A percentile compares a stretch with the other conserved stretches of the same genome.
Conservation (phyloP, 2,113 vertebrate species). For the Micromys minutus region DNA sequence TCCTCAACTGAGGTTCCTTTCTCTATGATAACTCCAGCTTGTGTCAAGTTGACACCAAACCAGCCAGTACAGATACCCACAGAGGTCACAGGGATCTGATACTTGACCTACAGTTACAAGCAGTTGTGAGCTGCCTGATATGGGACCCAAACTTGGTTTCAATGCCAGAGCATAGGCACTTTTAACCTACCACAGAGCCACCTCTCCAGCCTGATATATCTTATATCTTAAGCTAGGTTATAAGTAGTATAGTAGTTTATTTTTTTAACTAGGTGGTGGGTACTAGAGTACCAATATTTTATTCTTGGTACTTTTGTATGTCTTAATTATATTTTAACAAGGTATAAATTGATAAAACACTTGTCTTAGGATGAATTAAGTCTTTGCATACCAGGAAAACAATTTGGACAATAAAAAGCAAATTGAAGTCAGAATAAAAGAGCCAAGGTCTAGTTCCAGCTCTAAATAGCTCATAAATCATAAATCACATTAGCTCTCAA, state of each 20-base stretch:
- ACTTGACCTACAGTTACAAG: not conserved
- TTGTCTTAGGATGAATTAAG: conserved; percentile 23
- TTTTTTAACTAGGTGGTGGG: not conserved
- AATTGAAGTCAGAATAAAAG: conserved; percentile 28
- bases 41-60: too few relatives aligned
- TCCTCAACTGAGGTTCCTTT: too few relatives aligned
- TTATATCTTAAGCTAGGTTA: conserved; percentile 37
- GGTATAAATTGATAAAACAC: conserved; percentile 41
- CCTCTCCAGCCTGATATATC: not conserved
- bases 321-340: conserved; percentile 56
- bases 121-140: not conserved
- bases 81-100: not conserved
- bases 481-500: not conserved
- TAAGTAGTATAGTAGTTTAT: not conserved
- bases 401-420: conserved; percentile 7
- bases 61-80: not conserved
- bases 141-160: not conserved
- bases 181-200: not conserved
- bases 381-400: not conserved
- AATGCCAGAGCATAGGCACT: not conserved
- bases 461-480: conserved; percentile 37
- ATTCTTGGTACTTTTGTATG: conserved; percentile 30
- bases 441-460: not conserved
- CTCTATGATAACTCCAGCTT: too few relatives aligned
- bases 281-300: not conserved